phyloP scores from a whole-genome alignment of 2,888 invertebrate species.

The Mellilla xanthometata region DNA sequence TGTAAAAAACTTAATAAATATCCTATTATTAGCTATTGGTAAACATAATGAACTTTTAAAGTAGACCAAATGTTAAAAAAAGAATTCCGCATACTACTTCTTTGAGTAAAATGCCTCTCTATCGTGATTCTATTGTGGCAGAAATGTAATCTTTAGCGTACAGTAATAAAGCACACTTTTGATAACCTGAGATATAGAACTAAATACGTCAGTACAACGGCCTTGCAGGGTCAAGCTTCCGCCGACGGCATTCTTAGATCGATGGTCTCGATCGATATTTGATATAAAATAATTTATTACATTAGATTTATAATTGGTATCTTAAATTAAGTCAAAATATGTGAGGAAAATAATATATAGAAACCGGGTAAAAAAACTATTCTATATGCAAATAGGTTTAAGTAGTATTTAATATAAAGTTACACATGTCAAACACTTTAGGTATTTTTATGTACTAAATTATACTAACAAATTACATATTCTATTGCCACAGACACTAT shows the following conservation, averaged over 20 bases:
- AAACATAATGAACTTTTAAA: conserved; percentile 12
- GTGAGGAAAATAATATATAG: no score
- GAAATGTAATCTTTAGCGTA: conserved; percentile 27
- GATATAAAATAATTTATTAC: conserved; percentile 12
- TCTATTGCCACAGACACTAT: no score
- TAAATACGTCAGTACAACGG: conserved; percentile 57
- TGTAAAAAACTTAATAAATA: not conserved
- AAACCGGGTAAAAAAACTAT: no score
- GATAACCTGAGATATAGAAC: conserved; percentile 40
- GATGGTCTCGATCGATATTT: conserved; percentile 30
- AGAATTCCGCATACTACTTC: conserved; percentile 35
- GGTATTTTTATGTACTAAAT: no score
- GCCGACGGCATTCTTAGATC: conserved; percentile 58
- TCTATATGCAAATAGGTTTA: no score
- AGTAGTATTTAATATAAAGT: no score
- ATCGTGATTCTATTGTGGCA: not conserved
- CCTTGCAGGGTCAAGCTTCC: conserved; percentile 75
- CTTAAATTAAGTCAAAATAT: not conserved
- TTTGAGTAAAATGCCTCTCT: conserved; percentile 17
- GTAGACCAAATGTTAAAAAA: conserved; percentile 9
- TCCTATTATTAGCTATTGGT: not conserved
- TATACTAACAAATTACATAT: no score
- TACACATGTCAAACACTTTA: no score
- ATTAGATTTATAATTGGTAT: conserved; percentile 5
- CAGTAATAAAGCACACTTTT: conserved; percentile 19